Evolutionary conservation across 1,140 invertebrate genomes (phyloP).

Genomic region (Augochlora pura): DNA sequence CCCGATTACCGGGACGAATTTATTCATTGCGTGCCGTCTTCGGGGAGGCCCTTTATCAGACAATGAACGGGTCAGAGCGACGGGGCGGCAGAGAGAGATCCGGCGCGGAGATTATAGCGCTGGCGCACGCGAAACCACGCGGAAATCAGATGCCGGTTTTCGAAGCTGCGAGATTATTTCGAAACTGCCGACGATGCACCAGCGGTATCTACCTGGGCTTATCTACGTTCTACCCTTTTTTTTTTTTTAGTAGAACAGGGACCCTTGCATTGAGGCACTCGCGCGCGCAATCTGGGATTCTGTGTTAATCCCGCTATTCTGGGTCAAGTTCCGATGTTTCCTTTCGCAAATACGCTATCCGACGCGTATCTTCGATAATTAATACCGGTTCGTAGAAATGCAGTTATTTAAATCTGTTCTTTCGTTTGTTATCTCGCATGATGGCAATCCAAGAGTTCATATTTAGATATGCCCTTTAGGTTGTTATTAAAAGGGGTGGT

Average conservation of each 20-base stretch:
- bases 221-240: neutral
- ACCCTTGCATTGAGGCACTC: too few relatives aligned
- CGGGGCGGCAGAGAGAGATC: neutral
- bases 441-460: too few relatives aligned
- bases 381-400: too few relatives aligned
- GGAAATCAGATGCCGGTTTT: neutral
- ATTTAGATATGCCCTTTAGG: too few relatives aligned
- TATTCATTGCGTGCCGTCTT: constrained; percentile 33
- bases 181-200: neutral
- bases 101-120: constrained; percentile 4
- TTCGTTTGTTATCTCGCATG: too few relatives aligned
- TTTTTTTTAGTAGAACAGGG: neutral
- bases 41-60: constrained; percentile 15
- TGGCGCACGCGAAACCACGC: constrained; percentile 19
- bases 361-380: too few relatives aligned
- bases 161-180: neutral
- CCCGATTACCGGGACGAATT: constrained; percentile 24
- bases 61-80: constrained; percentile 12
- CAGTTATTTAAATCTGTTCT: too few relatives aligned
- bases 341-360: too few relatives aligned
- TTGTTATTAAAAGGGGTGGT: too few relatives aligned
- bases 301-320: too few relatives aligned
- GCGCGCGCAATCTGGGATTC: too few relatives aligned
- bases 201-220: neutral
- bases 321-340: too few relatives aligned